These are phyloP conservation scores for Hyles vespertilio DNA, from an alignment of 1,140 invertebrate genomes.

Conservation along the genomic window DNA sequence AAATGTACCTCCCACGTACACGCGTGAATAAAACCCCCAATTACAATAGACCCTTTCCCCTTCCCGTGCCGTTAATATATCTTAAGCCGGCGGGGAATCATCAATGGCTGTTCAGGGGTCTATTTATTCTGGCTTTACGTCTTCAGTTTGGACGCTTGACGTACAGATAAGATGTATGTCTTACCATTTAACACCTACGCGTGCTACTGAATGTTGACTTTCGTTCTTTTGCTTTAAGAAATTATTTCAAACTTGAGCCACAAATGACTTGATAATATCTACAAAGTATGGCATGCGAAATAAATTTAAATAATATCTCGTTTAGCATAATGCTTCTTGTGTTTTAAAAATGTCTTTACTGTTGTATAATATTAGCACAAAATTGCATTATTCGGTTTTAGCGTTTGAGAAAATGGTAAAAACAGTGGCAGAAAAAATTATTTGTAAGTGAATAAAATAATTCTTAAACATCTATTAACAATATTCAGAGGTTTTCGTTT, in stretches of 20 bases:
- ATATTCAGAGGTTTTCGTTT: too few species aligned
- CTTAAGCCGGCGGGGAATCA: constrained; percentile 9
- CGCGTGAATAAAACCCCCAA: constrained; percentile 38
- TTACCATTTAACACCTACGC: constrained; percentile 52
- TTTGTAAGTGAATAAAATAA: too few species aligned
- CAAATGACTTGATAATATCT: too few species aligned
- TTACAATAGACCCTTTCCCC: constrained; percentile 27
- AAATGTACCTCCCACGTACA: constrained; percentile 57
- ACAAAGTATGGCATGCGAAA: too few species aligned
- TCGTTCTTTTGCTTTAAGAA: constrained; percentile 19
- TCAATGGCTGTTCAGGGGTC: constrained; percentile 20
- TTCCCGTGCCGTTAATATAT: constrained; percentile 14
- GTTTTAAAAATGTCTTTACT: too few species aligned
- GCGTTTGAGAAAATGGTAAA: too few species aligned
- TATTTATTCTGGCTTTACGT: constrained; percentile 23
- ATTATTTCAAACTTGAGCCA: background rate
- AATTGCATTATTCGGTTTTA: too few species aligned
- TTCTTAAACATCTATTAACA: too few species aligned
- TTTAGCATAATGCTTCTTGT: too few species aligned
- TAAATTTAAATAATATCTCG: background rate
- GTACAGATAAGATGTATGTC: constrained; percentile 39
- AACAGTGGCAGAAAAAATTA: too few species aligned
- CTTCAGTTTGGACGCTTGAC: constrained; percentile 33
- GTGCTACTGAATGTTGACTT: constrained; percentile 42
- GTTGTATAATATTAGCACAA: too few species aligned